Base-by-base conservation (phyloP, 1,140 invertebrate genomes). In the Drosophila kanapiae region DNA sequence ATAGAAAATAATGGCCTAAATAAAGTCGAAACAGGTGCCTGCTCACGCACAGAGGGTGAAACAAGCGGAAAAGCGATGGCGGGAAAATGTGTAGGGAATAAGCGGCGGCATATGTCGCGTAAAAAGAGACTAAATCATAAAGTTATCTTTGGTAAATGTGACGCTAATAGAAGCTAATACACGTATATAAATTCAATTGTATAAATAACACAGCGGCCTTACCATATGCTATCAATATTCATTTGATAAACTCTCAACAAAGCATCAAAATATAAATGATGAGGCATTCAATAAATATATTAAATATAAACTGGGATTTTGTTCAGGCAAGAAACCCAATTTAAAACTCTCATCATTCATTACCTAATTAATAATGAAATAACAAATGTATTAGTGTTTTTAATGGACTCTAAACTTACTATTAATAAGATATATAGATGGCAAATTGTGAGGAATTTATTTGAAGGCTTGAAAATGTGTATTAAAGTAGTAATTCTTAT, bases 1-100 rank as follows among this genome's bases (percentile, higher is more conserved):
- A 83, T 83, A 60, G 64, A n/a, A 87, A 83, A 83, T 88, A 83
- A 87, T 87, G 84, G 77, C 72, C 51, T 51, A 72, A 83, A 83
- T 60, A 69, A 68, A 84, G 59, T 59, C 48, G 42, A 33, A 35
- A 40, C 59, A 63, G 58, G 53, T 54, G 59, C 31, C 31, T 18
- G 29, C 53, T 47, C 49, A 37, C 14, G 33, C 33, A 43, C 11
- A 27, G 29, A 11, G 40, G 27, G 6, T 31, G 33, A 49, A 49
- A n/a, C 14, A 48, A 61, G 38, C 3, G 40, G 62, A 69, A 62
- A 57, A 14, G 40, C 48, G 38, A 14, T 33, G 38, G 61, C 31
- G 59, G 9, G 14, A 31, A 63, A 61, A 61, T 29, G 57, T 23
- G 23, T 43, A n/a, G 38, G 38, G 27, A 48, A 31, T 57, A 67